Conservation (phyloP, 2,888 invertebrate genomes). For the Augochlorella aurata region DNA sequence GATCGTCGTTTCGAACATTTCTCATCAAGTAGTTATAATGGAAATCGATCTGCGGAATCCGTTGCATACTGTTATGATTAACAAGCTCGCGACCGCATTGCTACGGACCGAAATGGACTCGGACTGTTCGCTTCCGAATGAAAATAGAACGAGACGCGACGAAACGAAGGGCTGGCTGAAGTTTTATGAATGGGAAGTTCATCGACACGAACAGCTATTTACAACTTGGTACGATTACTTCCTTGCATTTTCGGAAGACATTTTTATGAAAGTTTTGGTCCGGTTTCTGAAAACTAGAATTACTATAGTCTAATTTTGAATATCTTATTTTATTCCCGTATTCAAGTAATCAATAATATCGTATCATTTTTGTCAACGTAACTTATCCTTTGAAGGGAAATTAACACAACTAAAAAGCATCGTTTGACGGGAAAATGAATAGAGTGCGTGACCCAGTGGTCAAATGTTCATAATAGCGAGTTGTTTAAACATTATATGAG, state of each 20-base stretch:
- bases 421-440: too few species aligned
- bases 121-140: not conserved
- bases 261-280: too few species aligned
- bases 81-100: not conserved
- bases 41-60: constrained; percentile 5
- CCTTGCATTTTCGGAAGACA: not conserved
- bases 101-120: not conserved
- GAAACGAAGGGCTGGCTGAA: not conserved
- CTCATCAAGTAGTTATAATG: not conserved
- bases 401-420: too few species aligned
- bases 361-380: too few species aligned
- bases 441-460: not conserved
- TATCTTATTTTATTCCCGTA: too few species aligned
- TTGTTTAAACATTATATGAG: not conserved
- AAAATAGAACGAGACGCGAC: not conserved
- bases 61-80: not conserved
- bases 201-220: not conserved
- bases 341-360: too few species aligned
- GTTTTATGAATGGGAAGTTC: not conserved
- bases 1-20: constrained; percentile 1
- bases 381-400: too few species aligned
- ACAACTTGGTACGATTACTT: not conserved
- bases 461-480: not conserved
- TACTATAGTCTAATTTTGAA: too few species aligned
- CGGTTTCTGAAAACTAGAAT: too few species aligned